Evolutionary conservation across 2,113 vertebrate species (phyloP), one percentile per base, ranked within the genome.

Genomic region (Actenoides lindsayi): DNA sequence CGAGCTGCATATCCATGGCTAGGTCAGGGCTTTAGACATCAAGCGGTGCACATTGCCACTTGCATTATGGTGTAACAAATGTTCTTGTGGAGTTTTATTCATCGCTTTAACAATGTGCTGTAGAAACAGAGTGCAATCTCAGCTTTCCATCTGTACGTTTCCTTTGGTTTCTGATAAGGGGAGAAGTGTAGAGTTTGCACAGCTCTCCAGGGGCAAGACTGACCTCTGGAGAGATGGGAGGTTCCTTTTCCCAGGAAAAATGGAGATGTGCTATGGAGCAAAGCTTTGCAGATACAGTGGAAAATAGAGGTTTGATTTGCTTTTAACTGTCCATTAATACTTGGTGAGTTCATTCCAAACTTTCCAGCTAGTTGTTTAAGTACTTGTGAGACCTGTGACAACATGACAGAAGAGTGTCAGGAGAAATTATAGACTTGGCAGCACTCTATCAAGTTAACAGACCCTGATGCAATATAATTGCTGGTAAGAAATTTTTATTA

Each of bases 201-300:
- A 6, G 57, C 83, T 96, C 87, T 94, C 86, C 64, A 53, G 96
- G 95, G 94, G 54, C 81, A 63, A 1, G 14, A 63, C 86, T 96
- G 90, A 96, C 79, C 93, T 96, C 92, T 84, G 56, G 77, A 90
- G 95, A 93, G 65, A 57, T 30, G 63, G 79, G 76, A 97, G 39
- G 92, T 97, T 96, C 94, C 94, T 90, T 92, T 92, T 97, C 96
- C 94, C 86, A 90, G 90, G 96, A 94, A 95, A 96, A 96, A 78
- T 35, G 76, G 28, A 93, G 27, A 53, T 53, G 81, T 87, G 6
- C 51, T 89, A 75, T 88, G 46, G 35, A 89, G 42, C 92, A 79
- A 42, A 86, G 37, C 65, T 46, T 97, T 90, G 75, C 60, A 94
- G 94, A 96, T 94, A 88, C 35, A 87, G 83, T 87, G 81, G 95